These are phyloP conservation scores for Palythoa grandiflora DNA, from an alignment of 92 coral and sea anemone species.

Conservation along the genomic window DNA sequence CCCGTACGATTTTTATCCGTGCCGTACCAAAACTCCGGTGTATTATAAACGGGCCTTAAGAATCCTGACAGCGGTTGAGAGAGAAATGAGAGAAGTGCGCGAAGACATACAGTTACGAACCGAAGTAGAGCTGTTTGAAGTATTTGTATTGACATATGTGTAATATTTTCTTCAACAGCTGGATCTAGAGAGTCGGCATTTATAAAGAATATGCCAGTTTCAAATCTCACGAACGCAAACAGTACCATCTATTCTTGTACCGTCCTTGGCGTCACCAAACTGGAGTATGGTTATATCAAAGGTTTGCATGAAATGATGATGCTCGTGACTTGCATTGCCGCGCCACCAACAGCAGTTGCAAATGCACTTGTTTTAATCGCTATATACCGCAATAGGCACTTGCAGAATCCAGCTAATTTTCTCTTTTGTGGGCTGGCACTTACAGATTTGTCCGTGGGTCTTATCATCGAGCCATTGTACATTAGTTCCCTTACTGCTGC, in stretches of 20 bases:
- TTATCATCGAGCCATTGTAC: constrained; percentile 32
- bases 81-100: too few relatives aligned
- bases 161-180: neutral
- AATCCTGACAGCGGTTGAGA: too few relatives aligned
- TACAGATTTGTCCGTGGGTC: constrained; percentile 35
- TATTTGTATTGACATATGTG: neutral
- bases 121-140: too few relatives aligned
- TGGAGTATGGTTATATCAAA: constrained; percentile 28
- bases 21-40: too few relatives aligned
- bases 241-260: constrained; percentile 18
- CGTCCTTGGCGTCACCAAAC: constrained; percentile 18
- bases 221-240: constrained; percentile 5
- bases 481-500: constrained; percentile 20
- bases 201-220: neutral
- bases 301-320: constrained; percentile 40
- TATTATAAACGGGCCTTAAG: too few relatives aligned
- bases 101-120: too few relatives aligned
- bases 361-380: constrained; percentile 21
- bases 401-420: constrained; percentile 24
- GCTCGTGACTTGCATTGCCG: neutral
- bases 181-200: neutral
- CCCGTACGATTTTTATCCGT: too few relatives aligned
- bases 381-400: constrained; percentile 13
- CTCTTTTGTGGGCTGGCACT: constrained; percentile 29
- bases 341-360: constrained; percentile 30